Base-by-base conservation (phyloP, 1,140 invertebrate genomes). In the Atopsyche davidsoni region DNA sequence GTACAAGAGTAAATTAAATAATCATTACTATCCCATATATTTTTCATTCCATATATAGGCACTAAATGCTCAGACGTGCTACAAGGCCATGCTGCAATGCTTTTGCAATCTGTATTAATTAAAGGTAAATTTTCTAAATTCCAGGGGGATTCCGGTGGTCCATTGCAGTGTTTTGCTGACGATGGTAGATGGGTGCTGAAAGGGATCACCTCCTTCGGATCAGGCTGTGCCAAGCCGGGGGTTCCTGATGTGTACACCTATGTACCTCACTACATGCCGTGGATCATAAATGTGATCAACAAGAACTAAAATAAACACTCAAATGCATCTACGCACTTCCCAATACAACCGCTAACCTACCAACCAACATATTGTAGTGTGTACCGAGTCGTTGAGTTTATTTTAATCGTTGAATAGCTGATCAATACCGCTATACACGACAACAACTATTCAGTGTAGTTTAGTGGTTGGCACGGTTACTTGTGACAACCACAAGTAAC, bases 141-240 rank as follows among this genome's bases (percentile, higher is more conserved):
- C 31, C 66, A 89, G 85, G 88, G 88, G 10, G 88, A 92, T 67
- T 90, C 87, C 2, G 89, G 89, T 1, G 88, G 89, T 1, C 89
- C 89, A 0, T 65, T 93, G 3, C 89, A 92, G 64, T 92, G 88
- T 59, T 62, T 67, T 21, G 64, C 79, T 0, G 66, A 69, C 0
- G 83, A 91, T 46, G 89, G 89, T 0, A 79, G 81, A 7, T 95
- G 90, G 90, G 87, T 88, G 62, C 70, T 94, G 11, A 84, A 83
- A 1, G 92, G 92, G 0, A 83, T 94, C 3, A 92, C 89, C 0
- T 92, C 89, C 0, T 93, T 92, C 62, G 91, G 91, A 0, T 92
- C 89, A 0, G 89, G 90, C 18, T 94, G 91, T 66, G 89, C 89
- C 0, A 77, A 83, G 47, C 80, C 86, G 25, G 89, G 89, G 7